Conservation (phyloP, 2,113 vertebrate species). For the Agapornis roseicollis region DNA sequence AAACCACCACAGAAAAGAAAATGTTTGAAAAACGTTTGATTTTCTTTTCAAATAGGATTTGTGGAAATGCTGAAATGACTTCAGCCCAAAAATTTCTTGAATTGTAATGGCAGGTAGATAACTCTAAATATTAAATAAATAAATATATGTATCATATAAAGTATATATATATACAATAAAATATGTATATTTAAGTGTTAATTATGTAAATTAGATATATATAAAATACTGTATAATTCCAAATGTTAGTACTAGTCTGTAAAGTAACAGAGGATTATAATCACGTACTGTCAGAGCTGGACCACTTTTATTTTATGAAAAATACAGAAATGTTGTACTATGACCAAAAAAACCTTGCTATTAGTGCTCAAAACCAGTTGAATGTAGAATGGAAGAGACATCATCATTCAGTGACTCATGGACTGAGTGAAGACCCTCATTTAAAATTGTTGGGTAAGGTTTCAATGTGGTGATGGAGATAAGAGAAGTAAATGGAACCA, state of each 20-base stretch:
- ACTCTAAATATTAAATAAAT: background rate
- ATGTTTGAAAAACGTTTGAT: background rate
- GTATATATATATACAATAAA: background rate
- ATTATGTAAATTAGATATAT: background rate
- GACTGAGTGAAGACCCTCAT: background rate
- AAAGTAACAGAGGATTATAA: background rate
- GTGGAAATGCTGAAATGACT: background rate
- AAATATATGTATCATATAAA: background rate
- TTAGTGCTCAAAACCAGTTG: background rate
- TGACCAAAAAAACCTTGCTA: background rate
- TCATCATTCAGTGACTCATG: background rate
- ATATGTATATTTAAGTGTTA: background rate
- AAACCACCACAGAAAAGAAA: background rate
- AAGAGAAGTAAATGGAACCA: background rate
- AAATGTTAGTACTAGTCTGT: background rate
- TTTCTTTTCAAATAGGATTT: background rate
- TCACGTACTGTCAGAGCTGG: background rate
- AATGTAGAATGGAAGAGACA: background rate
- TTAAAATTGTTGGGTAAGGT: background rate
- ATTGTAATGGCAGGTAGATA: background rate
- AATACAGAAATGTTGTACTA: background rate
- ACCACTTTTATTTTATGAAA: background rate
- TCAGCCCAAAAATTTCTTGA: background rate
- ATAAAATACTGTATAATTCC: background rate
- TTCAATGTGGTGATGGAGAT: background rate